Conservation (phyloP, 2,888 invertebrate species). For the Melanostoma scalare region DNA sequence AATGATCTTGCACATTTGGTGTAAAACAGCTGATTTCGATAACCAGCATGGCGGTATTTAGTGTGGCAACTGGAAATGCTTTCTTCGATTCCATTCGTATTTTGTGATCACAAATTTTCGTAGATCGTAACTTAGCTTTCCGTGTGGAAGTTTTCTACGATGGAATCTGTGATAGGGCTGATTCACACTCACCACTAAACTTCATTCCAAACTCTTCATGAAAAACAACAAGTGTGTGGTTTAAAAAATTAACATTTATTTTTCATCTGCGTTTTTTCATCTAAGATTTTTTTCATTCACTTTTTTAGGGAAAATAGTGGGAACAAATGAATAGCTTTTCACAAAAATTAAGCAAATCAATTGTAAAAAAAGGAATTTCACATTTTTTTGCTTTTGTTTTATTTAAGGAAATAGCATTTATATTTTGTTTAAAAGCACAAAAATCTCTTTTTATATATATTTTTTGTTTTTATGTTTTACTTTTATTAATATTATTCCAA, state of each 20-base stretch:
- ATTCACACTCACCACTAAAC: neutral
- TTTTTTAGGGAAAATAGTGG: constrained; percentile 66
- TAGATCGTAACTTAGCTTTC: too few species aligned
- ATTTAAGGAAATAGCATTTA: constrained; percentile 75
- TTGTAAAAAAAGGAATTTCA: constrained; percentile 62
- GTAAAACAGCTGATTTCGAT: too few species aligned
- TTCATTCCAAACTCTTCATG: neutral
- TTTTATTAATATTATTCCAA: constrained; percentile 59
- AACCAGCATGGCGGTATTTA: too few species aligned
- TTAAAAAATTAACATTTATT: constrained; percentile 73
- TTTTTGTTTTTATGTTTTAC: constrained; percentile 73
- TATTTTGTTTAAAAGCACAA: constrained; percentile 74
- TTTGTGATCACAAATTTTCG: too few species aligned
- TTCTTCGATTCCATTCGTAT: too few species aligned
- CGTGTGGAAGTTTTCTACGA: too few species aligned
- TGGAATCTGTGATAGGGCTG: too few species aligned
- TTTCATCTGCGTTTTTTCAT: constrained; percentile 68
- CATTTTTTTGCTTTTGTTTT: constrained; percentile 71
- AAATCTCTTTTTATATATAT: constrained; percentile 66
- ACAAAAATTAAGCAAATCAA: constrained; percentile 72
- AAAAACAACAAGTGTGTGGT: constrained; percentile 44
- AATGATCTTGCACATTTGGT: too few species aligned
- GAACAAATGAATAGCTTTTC: constrained; percentile 70
- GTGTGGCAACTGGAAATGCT: too few species aligned
- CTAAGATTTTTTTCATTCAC: constrained; percentile 61